Evolutionary conservation across 2,888 invertebrate genomes (phyloP).

Genomic region (Desoria tigrina): DNA sequence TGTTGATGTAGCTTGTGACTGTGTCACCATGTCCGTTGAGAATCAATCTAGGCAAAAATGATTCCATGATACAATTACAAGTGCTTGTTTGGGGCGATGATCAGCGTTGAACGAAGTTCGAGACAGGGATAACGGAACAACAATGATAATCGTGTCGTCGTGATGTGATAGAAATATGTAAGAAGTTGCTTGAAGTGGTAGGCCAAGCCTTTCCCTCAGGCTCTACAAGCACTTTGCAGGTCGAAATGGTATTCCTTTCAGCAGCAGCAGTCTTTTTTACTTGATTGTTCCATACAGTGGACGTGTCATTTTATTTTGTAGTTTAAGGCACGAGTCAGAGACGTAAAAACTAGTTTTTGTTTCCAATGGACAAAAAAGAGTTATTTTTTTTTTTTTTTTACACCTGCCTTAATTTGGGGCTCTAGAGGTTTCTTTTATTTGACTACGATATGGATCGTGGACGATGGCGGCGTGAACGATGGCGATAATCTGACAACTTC

Average conservation of each 20-base stretch:
- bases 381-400: conserved; percentile 1
- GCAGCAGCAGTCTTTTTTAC: not conserved
- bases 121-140: not conserved
- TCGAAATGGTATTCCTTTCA: conserved; percentile 6
- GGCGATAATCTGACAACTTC: conserved; percentile 8
- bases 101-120: not conserved
- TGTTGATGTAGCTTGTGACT: conserved; percentile 1
- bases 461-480: not conserved
- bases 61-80: not conserved
- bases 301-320: not conserved
- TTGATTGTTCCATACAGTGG: not conserved
- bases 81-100: not conserved
- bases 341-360: conserved; percentile 3
- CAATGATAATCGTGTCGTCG: conserved; percentile 6
- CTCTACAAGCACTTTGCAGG: conserved; percentile 1
- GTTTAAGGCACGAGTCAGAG: not conserved
- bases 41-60: conserved; percentile 6
- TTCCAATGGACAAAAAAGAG: not conserved
- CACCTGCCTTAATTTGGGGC: conserved; percentile 10
- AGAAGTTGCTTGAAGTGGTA: not conserved
- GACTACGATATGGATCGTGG: not conserved
- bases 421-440: not conserved
- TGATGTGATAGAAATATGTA: not conserved
- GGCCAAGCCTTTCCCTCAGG: conserved; percentile 37
- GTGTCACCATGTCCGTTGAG: conserved; percentile 20